A percentile compares a stretch with the other conserved stretches of the same genome.
Conservation (phyloP, 2,113 vertebrate species). For the Solenodon paradoxus region DNA sequence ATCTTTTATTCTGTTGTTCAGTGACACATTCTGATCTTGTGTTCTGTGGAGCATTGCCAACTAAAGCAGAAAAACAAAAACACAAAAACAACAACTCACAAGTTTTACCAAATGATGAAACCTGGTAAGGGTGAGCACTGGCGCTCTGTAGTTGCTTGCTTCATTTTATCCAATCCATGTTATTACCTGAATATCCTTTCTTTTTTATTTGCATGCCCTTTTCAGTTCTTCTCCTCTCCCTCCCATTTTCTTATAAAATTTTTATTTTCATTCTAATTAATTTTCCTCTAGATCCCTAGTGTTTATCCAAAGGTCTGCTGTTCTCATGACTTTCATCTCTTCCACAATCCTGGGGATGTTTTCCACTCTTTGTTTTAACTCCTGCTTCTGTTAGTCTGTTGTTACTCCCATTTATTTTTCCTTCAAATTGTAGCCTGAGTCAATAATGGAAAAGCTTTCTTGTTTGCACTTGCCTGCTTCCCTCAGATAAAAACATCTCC, state of each 20-base stretch:
- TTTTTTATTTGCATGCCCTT: not conserved
- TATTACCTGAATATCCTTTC: not conserved
- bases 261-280: conserved; percentile 42
- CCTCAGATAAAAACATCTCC: conserved; percentile 40
- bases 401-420: not conserved
- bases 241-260: not conserved
- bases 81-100: too few relatives aligned
- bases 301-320: conserved; percentile 23
- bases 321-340: not conserved
- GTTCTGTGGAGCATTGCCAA: not conserved
- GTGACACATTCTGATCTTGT: not conserved
- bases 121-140: not conserved
- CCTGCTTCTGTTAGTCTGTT: conserved; percentile 51
- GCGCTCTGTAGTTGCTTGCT: not conserved
- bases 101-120: not conserved
- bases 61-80: not conserved
- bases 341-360: not conserved
- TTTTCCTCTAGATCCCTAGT: conserved; percentile 1
- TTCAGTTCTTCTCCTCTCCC: not conserved
- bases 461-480: conserved; percentile 31
- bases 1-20: not conserved
- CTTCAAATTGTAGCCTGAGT: not conserved
- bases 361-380: conserved; percentile 12
- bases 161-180: not conserved
- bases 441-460: conserved; percentile 47